Conservation (phyloP, 2,113 vertebrate genomes). For the Sceloporus undulatus region DNA sequence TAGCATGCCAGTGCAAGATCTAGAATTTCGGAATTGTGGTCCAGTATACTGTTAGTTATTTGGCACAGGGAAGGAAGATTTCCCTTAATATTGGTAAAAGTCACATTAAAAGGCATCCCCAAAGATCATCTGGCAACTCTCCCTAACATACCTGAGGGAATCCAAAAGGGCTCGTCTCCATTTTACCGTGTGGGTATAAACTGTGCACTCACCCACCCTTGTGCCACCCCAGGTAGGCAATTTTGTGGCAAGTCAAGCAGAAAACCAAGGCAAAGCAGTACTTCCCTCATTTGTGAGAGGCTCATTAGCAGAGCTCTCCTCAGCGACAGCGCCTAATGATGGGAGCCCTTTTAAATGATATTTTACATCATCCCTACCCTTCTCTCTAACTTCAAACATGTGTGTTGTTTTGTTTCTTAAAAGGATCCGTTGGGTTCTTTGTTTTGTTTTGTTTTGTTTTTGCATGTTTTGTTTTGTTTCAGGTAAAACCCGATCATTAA, state of each 20-base stretch:
- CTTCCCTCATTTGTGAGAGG: constrained; percentile 62
- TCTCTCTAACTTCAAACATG: constrained; percentile 73
- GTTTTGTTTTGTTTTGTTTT: constrained; percentile 49
- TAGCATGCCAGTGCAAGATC: neutral
- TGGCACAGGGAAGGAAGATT: neutral
- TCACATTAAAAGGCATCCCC: neutral
- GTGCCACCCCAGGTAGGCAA: constrained; percentile 54
- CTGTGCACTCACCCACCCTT: neutral
- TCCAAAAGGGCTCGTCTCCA: neutral
- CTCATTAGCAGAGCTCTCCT: constrained; percentile 73
- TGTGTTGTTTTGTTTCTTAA: constrained; percentile 60
- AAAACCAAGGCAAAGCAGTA: constrained; percentile 43
- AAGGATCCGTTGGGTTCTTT: constrained; percentile 67
- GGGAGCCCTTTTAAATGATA: constrained; percentile 76
- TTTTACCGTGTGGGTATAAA: constrained; percentile 10
- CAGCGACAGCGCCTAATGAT: constrained; percentile 70
- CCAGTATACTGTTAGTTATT: neutral
- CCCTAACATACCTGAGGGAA: neutral
- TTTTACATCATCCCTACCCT: constrained; percentile 72
- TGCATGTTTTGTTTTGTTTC: constrained; percentile 76
- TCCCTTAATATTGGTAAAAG: neutral
- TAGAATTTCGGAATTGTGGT: neutral
- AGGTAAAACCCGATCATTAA: constrained; percentile 91
- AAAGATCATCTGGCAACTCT: neutral
- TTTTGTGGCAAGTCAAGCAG: constrained; percentile 34